Evolutionary conservation across 2,888 invertebrate species (phyloP), one percentile per base, ranked within the genome.

Genomic region (Lathronympha strigana): DNA sequence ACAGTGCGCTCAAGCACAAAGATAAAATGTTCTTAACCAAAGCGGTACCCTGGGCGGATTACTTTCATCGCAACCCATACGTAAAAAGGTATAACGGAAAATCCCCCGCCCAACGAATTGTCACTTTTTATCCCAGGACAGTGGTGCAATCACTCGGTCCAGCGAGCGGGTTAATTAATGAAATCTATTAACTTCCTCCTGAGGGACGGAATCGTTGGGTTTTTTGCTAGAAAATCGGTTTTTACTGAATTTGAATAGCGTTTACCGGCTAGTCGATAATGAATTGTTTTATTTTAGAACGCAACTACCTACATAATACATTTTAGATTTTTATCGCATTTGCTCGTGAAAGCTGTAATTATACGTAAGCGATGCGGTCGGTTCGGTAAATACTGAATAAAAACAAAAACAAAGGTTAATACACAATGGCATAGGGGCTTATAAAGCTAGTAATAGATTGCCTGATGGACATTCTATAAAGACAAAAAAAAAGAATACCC

Each of bases 141-240:
- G 83, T 80, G 81, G 82, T 84, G 86, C 90, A 92, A 92, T 92
- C 89, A 90, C 84, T 77, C 89, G 91, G 88, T 86, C 83, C 90
- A 89, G 76, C 88, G 91, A 88, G 87, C 91, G 88, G 84, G 90
- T 90, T 92, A 91, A 92, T 92, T 92, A 92, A 89, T 89, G 90
- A 90, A 92, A 92, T 91, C 91, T 88, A 90, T 90, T 92, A 92
- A 90, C 90, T 87, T 86, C 81, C 84, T 84, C 87, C 82, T 86
- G 80, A 80, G 84, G 83, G 89, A 78, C 76, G 38, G 76, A 55
- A 67, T 63, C 63, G 68, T 61, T 51, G 61, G 62, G 49, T 62
- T 66, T 63, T 64, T 60, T 55, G 60, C 54, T 61, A 61, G 43
- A 53, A 76, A 80, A 81, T 82, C 75, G 80, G 80, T 77, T 80